Conservation (phyloP, 1,140 invertebrate genomes). For the Hycleus phaleratus region DNA sequence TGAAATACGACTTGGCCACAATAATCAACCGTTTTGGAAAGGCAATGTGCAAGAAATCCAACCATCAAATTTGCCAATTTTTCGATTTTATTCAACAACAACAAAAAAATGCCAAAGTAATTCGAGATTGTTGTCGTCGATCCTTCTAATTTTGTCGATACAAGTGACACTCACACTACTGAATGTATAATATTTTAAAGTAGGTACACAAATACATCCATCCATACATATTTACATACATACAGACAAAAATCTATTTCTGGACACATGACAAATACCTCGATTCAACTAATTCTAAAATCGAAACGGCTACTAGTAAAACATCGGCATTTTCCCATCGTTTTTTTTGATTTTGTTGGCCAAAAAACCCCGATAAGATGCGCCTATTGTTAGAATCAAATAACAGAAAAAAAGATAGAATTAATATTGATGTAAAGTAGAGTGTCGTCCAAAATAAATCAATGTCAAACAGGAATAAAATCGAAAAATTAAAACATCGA, state of each 20-base stretch:
- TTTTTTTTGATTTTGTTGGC: not conserved
- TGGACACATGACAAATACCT: constrained; percentile 26
- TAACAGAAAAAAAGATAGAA: too few species aligned
- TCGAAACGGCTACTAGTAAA: too few species aligned
- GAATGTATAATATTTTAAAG: constrained; percentile 1
- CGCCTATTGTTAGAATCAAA: too few species aligned
- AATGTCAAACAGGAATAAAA: not conserved
- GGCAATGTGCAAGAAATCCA: not conserved
- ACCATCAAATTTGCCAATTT: too few species aligned
- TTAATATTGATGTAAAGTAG: too few species aligned
- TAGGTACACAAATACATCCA: not conserved
- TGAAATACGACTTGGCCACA: not conserved
- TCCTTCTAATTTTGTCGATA: constrained; percentile 22
- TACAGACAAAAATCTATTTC: constrained; percentile 16
- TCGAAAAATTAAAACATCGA: not conserved
- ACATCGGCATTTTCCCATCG: not conserved
- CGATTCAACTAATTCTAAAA: constrained; percentile 6
- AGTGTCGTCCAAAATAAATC: too few species aligned
- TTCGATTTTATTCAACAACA: too few species aligned
- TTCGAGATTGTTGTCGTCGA: constrained; percentile 3
- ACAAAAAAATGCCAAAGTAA: too few species aligned
- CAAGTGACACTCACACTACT: constrained; percentile 14
- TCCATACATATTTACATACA: not conserved
- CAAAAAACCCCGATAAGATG: too few species aligned
- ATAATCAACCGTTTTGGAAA: not conserved